Base-by-base conservation (phyloP, 2,113 vertebrate species). In the Grammomys surdaster region DNA sequence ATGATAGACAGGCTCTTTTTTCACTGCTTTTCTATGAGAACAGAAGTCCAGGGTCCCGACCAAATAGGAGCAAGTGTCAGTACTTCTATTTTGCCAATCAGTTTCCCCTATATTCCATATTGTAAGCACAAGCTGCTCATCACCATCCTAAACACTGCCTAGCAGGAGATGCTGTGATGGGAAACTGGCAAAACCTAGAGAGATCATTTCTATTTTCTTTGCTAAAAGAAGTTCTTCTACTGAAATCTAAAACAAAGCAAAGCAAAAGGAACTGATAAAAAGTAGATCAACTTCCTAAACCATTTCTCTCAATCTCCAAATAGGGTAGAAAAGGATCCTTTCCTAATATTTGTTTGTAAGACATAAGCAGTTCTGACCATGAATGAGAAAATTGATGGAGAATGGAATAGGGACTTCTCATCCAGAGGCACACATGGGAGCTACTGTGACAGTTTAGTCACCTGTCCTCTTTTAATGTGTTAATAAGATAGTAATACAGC, bases 401-500 rank as follows among this genome's bases (percentile, higher is more conserved):
- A 94, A 4, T 22, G 81, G 65, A 94, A 96, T 93, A 33, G 63
- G 77, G 82, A 46, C 72, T 24, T 48, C 95, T 96, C 95, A 92
- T 89, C 90, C 88, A 3, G 17, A 58, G 77, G 28, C 48, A 94
- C 88, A 96, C 69, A 56, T 24, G 80, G 84, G 88, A 89, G 43
- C 56, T 20, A 6, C 33, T 95, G 77, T 72, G 84, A 87, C 10
- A 67, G 84, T 89, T 91, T 80, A 14, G n/a, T 65, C 93, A 97
- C 90, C 95, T 96, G 97, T 96, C 94, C 86, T 95, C 20, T 48
- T 70, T 11, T 85, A 92, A 92, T 2, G 85, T 73, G 89, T 46
- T 89, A 63, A 63, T 84, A 63, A 84, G 58, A 56, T n/a, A 33
- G 10, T 16, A 63, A 31, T 84, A 40, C 40, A 84, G 88, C 67